Base-by-base conservation (phyloP, 2,888 invertebrate genomes). In the Saturnia pavonia region DNA sequence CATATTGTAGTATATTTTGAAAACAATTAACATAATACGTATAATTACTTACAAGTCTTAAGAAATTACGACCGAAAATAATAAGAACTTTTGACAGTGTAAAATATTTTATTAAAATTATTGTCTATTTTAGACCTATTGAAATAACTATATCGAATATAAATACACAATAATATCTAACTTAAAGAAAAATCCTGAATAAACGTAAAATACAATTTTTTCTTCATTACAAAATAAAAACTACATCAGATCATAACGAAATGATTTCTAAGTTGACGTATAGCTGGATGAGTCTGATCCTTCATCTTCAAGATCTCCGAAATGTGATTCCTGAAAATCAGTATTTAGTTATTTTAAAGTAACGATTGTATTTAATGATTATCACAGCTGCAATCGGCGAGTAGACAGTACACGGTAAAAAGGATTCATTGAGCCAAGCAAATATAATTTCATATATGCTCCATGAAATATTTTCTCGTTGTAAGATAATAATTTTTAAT, bases 291-390 rank as follows among this genome's bases (percentile, higher is more conserved):
- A 70, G 63, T 71, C 74, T 27, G 78, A 70, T n/a, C 70, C 72
- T 40, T 77, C 73, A 19, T 70, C 75, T 69, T 73, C 69, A 45
- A 79, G 71, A 70, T 74, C 72, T 71, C 69, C 73, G 73, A 78
- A 77, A 51, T 69, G 54, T 57, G 77, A 68, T 54, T 79, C 77
- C 79, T 78, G 76, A 43, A 75, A 68, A 71, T 14, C 19, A 60
- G 27, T 27, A 27, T 60, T 6, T 27, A 60, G 14, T 11, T 0
- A 60, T 60, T 12, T 14, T 14, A 57, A 57, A 0, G 22, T 57
- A 57, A 51, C 8, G 48, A 3, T 45, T 34, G 34, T 34, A 34
- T 4, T 34, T 34, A 34, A 34, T 34, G 34, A 6, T 34, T 34
- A 34, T 34, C 6, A 34, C 34, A 34, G 34, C 34, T 34, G 34